phyloP scores from a whole-genome alignment of 1,140 invertebrate species.

The Leptinotarsa texana region DNA sequence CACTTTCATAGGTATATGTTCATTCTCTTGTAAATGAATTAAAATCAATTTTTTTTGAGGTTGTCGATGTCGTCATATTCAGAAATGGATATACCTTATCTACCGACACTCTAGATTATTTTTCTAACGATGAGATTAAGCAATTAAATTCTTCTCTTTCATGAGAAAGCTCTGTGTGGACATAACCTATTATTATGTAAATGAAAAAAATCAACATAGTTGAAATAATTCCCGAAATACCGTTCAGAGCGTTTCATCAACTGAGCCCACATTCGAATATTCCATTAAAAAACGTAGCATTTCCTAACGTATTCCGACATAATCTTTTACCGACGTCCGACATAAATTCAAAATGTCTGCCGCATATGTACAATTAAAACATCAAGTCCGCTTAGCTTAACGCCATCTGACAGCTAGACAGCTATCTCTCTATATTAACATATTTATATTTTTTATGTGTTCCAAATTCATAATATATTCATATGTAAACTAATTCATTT shows the following conservation, averaged over 20 bases:
- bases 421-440: constrained; percentile 37
- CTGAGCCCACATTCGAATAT: constrained; percentile 18
- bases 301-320: constrained; percentile 37
- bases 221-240: constrained; percentile 15
- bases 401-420: constrained; percentile 38
- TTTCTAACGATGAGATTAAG: not conserved
- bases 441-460: constrained; percentile 31
- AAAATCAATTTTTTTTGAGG: no score
- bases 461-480: constrained; percentile 23
- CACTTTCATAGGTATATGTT: no score
- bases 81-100: constrained; percentile 1
- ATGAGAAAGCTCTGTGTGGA: constrained; percentile 1
- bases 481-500: constrained; percentile 18
- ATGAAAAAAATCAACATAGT: constrained; percentile 22
- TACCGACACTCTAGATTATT: constrained; percentile 2
- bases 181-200: constrained; percentile 21
- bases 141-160: constrained; percentile 14
- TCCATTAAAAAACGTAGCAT: constrained; percentile 21
- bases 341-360: constrained; percentile 32
- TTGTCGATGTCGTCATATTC: not conserved
- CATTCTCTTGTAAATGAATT: no score
- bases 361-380: constrained; percentile 37
- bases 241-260: constrained; percentile 13
- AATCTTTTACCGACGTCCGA: constrained; percentile 36
- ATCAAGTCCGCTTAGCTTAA: constrained; percentile 39